phyloP scores from a whole-genome alignment of 2,113 vertebrate species.

The Salvelinus namaycush region DNA sequence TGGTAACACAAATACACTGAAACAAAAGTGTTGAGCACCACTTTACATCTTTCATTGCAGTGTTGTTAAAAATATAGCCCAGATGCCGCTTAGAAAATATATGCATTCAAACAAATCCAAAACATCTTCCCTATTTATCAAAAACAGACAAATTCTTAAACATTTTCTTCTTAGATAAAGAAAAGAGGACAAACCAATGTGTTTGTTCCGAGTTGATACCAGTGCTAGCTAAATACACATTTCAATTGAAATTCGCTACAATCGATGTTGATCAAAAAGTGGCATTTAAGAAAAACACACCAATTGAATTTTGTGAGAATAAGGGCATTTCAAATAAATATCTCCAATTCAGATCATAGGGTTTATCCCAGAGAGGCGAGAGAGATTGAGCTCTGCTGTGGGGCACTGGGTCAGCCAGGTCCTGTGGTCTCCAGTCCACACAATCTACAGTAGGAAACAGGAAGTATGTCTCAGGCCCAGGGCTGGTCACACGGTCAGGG shows the following conservation, averaged over 20 bases:
- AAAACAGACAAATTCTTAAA: background rate
- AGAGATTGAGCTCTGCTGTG: background rate
- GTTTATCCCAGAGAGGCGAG: background rate
- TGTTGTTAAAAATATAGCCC: background rate
- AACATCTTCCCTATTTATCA: background rate
- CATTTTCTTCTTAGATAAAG: background rate
- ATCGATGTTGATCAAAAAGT: background rate
- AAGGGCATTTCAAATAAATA: too few species aligned
- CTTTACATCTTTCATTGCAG: background rate
- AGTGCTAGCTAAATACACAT: background rate
- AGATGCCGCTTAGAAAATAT: background rate
- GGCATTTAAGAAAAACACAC: background rate
- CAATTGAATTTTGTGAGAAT: too few species aligned
- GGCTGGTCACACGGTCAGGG: constrained; percentile 26
- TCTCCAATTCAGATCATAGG: too few species aligned
- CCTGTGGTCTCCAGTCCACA: constrained; percentile 26
- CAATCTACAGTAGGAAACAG: constrained; percentile 56
- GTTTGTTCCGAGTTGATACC: background rate
- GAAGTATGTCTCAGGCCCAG: constrained; percentile 40
- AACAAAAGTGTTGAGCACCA: background rate
- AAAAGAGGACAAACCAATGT: background rate
- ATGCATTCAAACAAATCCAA: background rate
- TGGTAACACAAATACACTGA: background rate
- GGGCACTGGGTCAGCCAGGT: constrained; percentile 9
- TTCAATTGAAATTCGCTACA: background rate